A percentile compares a stretch with the other conserved stretches of the same genome.
phyloP scores from a whole-genome alignment of 2,888 invertebrate species.

The Chalcis sispes region DNA sequence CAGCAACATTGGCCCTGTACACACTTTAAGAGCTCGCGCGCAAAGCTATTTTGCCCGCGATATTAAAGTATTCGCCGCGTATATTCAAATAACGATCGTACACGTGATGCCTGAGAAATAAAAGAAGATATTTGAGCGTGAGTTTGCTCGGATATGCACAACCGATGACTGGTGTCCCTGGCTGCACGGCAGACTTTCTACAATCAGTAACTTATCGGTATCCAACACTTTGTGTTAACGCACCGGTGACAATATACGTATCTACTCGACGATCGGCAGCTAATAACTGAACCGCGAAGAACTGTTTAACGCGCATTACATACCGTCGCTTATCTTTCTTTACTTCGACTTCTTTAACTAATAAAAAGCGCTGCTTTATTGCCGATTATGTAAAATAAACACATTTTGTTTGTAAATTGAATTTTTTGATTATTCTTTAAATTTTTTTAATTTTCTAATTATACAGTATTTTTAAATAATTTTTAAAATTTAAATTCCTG shows the following conservation, averaged over 20 bases:
- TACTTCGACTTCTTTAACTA: too few species aligned
- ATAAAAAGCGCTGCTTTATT: too few species aligned
- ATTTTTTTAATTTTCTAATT: too few species aligned
- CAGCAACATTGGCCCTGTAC: too few species aligned
- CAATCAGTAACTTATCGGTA: slow-evolving; percentile 4
- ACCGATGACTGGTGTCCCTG: neutral
- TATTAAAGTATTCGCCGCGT: neutral
- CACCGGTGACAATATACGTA: slow-evolving; percentile 20
- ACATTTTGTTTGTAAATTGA: too few species aligned
- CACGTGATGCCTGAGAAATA: neutral
- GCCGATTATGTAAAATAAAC: too few species aligned
- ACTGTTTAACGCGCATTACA: slow-evolving; percentile 24
- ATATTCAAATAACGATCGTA: neutral
- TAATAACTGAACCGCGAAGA: slow-evolving; percentile 33
- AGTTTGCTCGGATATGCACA: too few species aligned
- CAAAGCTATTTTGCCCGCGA: slow-evolving; percentile 28
- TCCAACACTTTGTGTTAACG: neutral
- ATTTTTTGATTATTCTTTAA: too few species aligned
- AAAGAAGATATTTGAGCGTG: too few species aligned
- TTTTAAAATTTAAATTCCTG: too few species aligned
- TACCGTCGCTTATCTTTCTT: slow-evolving; percentile 36
- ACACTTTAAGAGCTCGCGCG: slow-evolving; percentile 34
- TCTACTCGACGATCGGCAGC: slow-evolving; percentile 39
- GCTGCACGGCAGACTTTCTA: neutral
- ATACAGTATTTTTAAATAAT: too few species aligned